Conservation (phyloP, 2,113 vertebrate species). For the Conger conger region DNA sequence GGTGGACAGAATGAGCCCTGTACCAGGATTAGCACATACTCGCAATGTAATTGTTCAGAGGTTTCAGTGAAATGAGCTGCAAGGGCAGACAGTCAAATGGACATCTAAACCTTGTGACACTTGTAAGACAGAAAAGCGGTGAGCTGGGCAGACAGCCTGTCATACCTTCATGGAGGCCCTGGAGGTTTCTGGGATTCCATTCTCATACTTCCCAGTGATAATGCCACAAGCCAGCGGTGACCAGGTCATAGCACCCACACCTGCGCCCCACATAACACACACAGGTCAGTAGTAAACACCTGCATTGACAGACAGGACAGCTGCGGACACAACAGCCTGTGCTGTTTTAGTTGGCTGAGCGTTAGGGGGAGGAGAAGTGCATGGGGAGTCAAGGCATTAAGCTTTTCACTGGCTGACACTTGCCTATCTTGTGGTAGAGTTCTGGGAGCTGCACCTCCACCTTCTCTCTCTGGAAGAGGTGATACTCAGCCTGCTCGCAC, state of each 20-base stretch:
- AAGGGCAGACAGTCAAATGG: too few relatives aligned
- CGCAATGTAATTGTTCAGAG: background rate
- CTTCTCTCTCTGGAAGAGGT: conserved; percentile 97
- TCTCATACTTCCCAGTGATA: conserved; percentile 97
- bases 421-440: conserved; percentile 97
- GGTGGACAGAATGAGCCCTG: background rate
- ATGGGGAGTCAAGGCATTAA: too few relatives aligned
- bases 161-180: conserved; percentile 94
- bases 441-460: conserved; percentile 97
- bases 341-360: background rate
- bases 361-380: too few relatives aligned
- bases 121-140: background rate
- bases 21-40: background rate
- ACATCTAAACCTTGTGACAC: background rate
- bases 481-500: conserved; percentile 96
- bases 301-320: background rate
- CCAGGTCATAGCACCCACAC: conserved; percentile 98
- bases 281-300: background rate
- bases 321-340: background rate
- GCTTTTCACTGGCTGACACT: conserved; percentile 45
- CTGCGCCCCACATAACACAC: conserved; percentile 62
- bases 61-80: background rate
- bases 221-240: conserved; percentile 96
- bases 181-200: conserved; percentile 91
- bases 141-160: background rate